A percentile compares a stretch with the other conserved stretches of the same genome.
phyloP scores from a whole-genome alignment of 2,888 invertebrate species.

The Thecophora atra region DNA sequence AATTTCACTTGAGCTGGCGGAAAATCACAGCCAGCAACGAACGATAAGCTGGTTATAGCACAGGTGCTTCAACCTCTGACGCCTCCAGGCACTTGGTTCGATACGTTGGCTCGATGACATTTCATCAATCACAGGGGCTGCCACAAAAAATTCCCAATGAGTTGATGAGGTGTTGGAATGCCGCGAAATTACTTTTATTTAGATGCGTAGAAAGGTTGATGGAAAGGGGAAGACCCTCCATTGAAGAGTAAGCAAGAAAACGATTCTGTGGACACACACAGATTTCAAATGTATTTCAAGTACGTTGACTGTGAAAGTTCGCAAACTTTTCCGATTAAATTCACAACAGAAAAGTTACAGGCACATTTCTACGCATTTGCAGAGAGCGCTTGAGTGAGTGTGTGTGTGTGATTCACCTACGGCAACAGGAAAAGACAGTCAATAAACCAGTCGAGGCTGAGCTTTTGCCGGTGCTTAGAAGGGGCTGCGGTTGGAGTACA shows the following conservation, averaged over 20 bases:
- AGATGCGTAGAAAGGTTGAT: slow-evolving; percentile 39
- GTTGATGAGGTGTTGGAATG: slow-evolving; percentile 50
- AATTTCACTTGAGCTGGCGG: not conserved
- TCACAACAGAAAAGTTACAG: slow-evolving; percentile 26
- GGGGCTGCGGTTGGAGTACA: not conserved
- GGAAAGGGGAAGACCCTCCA: slow-evolving; percentile 28
- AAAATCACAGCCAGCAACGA: slow-evolving; percentile 28
- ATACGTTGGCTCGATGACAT: slow-evolving; percentile 43
- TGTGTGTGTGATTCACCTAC: slow-evolving; percentile 6
- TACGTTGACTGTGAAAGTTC: not conserved
- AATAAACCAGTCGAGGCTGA: slow-evolving; percentile 18
- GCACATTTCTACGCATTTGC: not conserved
- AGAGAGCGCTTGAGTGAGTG: not conserved
- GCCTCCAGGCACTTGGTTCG: slow-evolving; percentile 35
- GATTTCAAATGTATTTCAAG: not conserved
- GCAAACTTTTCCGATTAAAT: slow-evolving; percentile 51
- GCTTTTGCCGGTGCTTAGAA: not conserved
- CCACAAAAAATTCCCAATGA: slow-evolving; percentile 29
- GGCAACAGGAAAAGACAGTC: slow-evolving; percentile 24
- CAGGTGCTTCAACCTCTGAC: not conserved
- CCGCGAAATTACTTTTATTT: slow-evolving; percentile 50
- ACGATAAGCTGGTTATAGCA: slow-evolving; percentile 14
- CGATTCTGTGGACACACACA: not conserved
- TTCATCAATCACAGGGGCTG: slow-evolving; percentile 50
- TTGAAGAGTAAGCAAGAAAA: slow-evolving; percentile 26